Conservation (phyloP, 2,888 invertebrate genomes). For the Zaprionus obscuricornis region DNA sequence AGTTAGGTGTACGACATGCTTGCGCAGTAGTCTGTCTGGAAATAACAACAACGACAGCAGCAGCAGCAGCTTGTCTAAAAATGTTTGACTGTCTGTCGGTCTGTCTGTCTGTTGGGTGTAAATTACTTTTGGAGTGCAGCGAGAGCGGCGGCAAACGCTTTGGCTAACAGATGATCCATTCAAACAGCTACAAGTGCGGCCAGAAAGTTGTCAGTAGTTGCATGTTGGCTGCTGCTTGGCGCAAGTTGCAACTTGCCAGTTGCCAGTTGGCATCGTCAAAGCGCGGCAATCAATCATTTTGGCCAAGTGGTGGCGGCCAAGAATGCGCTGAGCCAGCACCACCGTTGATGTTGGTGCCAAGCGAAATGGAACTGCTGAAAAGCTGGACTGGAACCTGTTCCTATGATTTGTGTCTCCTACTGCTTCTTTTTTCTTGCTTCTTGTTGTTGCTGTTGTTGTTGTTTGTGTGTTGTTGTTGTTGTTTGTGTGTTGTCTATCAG, state of each 20-base stretch:
- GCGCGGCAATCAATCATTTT: slow-evolving; percentile 78
- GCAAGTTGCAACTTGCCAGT: slow-evolving; percentile 20
- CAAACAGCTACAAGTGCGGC: slow-evolving; percentile 19
- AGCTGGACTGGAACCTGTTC: slow-evolving; percentile 78
- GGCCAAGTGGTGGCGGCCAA: slow-evolving; percentile 56
- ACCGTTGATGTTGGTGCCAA: no score
- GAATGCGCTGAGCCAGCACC: no score
- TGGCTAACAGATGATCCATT: slow-evolving; percentile 43
- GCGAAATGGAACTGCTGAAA: no score
- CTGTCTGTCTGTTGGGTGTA: slow-evolving; percentile 51
- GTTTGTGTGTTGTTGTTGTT: slow-evolving; percentile 9
- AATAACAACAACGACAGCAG: slow-evolving; percentile 67
- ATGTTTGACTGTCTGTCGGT: no score
- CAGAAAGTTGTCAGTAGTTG: slow-evolving; percentile 12
- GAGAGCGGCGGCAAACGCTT: slow-evolving; percentile 32
- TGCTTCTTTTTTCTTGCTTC: slow-evolving; percentile 21
- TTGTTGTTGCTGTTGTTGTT: background rate
- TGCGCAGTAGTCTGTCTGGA: no score
- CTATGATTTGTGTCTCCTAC: slow-evolving; percentile 32
- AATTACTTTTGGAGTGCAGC: slow-evolving; percentile 61
- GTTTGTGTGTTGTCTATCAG: no score
- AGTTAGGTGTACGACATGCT: slow-evolving; percentile 46
- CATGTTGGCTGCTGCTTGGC: slow-evolving; percentile 36
- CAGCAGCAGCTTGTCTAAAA: background rate
- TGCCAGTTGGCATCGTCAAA: slow-evolving; percentile 67